phyloP scores from a whole-genome alignment of 2,113 vertebrate genomes.

The Mormoops blainvillei region DNA sequence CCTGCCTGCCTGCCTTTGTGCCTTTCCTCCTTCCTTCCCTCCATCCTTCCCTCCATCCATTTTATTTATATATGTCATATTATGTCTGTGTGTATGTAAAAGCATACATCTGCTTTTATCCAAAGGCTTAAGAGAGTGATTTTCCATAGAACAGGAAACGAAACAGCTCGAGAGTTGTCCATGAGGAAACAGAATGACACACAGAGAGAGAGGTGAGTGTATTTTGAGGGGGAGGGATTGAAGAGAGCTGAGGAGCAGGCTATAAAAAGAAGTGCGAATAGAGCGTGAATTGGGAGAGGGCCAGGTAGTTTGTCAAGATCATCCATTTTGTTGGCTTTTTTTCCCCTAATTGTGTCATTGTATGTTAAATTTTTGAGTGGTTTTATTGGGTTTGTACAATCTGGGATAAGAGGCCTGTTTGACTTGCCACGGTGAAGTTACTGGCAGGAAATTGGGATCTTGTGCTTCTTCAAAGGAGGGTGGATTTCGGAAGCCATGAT shows the following conservation, averaged over 20 bases:
- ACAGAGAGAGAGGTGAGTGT: background rate
- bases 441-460: background rate
- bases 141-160: background rate
- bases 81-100: background rate
- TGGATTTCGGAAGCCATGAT: background rate
- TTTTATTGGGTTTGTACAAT: background rate
- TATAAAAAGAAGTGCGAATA: background rate
- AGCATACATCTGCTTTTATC: background rate
- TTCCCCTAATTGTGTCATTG: too few relatives aligned
- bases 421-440: background rate
- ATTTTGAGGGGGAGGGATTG: background rate
- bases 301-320: background rate
- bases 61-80: background rate
- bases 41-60: background rate
- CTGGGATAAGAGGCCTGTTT: background rate
- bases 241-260: background rate
- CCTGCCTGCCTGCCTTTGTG: too few relatives aligned
- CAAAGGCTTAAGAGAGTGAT: background rate
- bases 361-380: background rate
- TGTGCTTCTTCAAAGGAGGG: background rate
- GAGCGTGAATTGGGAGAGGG: background rate
- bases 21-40: too few relatives aligned
- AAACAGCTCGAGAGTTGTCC: background rate
- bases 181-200: background rate
- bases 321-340: fast-evolving